Percentiles rank a stretch among this genome's conserved stretches.
These are phyloP conservation scores for Phrynocephalus forsythii DNA, from an alignment of 2,797 vertebrate species.

Conservation along the genomic window DNA sequence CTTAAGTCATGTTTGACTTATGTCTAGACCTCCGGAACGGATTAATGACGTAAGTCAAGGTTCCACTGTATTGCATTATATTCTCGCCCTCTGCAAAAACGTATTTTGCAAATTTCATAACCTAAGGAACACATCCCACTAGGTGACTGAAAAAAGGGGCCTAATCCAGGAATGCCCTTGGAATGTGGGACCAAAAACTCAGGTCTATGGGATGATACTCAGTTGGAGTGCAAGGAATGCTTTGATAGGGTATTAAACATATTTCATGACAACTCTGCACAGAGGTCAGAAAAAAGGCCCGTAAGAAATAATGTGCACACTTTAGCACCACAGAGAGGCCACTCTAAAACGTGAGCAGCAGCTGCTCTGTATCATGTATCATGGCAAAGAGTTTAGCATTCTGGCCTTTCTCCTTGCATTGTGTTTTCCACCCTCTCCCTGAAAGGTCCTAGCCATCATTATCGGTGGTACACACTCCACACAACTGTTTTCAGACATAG, in stretches of 20 bases:
- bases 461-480: neutral
- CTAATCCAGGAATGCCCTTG: neutral
- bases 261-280: neutral
- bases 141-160: neutral
- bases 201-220: neutral
- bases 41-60: too few species aligned
- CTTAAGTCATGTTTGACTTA: too few species aligned
- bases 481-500: neutral
- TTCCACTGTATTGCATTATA: neutral
- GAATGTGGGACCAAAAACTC: neutral
- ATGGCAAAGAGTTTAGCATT: neutral
- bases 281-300: neutral
- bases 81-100: neutral
- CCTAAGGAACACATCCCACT: neutral
- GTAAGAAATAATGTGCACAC: neutral
- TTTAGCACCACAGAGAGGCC: too few species aligned
- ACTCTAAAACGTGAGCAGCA: neutral
- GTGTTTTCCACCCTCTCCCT: neutral
- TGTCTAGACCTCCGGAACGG: too few species aligned
- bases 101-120: neutral
- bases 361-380: neutral
- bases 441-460: neutral
- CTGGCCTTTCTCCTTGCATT: neutral
- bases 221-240: neutral
- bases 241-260: constrained; percentile 1